A percentile compares a stretch with the other conserved stretches of the same genome.
Evolutionary conservation across 2,113 vertebrate species (phyloP).

Genomic region (Gila orcuttii): DNA sequence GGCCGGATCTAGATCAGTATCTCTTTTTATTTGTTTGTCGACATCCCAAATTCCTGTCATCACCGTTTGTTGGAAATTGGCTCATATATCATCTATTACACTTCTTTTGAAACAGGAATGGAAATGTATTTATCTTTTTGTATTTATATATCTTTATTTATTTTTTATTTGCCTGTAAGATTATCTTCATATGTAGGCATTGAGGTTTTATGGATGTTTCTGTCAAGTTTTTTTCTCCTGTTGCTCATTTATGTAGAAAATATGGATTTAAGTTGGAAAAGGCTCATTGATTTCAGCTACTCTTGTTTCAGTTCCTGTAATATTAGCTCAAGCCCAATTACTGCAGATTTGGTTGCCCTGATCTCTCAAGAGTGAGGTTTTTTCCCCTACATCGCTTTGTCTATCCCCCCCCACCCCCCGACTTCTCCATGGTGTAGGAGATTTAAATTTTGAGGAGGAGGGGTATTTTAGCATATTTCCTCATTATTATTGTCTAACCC

Average conservation of each 20-base stretch:
- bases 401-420: background rate
- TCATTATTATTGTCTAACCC: conserved; percentile 72
- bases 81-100: conserved; percentile 28
- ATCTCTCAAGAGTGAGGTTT: conserved; percentile 70
- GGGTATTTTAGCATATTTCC: conserved; percentile 70
- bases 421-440: conserved; percentile 62
- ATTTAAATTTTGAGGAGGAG: conserved; percentile 66
- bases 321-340: conserved; percentile 83
- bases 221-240: conserved; percentile 68
- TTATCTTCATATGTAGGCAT: conserved; percentile 64
- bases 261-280: conserved; percentile 74
- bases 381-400: conserved; percentile 47
- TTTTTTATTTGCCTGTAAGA: conserved; percentile 47
- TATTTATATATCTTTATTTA: conserved; percentile 43
- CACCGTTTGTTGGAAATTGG: conserved; percentile 1
- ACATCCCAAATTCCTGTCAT: conserved; percentile 36
- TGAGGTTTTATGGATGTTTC: conserved; percentile 73
- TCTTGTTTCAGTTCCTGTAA: conserved; percentile 80
- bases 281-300: conserved; percentile 78
- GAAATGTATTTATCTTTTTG: conserved; percentile 20
- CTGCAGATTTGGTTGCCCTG: conserved; percentile 77
- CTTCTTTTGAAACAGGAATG: conserved; percentile 17
- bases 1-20: conserved; percentile 7
- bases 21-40: conserved; percentile 34
- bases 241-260: conserved; percentile 72